Evolutionary conservation across 2,113 vertebrate genomes (phyloP), one percentile per base, ranked within the genome.

Genomic region (Acrocephalus kingi): DNA sequence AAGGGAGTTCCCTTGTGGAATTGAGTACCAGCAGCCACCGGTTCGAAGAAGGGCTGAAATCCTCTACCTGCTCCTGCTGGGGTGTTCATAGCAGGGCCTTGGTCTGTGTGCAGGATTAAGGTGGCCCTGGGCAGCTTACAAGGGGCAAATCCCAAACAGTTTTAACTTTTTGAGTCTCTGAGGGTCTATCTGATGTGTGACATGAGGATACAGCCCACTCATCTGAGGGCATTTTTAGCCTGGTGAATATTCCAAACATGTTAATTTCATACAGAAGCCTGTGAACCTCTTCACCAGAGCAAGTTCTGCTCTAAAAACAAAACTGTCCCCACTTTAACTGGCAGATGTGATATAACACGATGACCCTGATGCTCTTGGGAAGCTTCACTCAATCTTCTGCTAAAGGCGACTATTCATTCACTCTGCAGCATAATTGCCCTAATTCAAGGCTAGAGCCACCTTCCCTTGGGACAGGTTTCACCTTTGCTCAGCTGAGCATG

Each of bases 401-500:
- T 92, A 33, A 86, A 90, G 83, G 88, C 7, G 0, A 75, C 56
- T 76, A 0, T 77, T 89, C 90, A 56, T 74, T 86, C 87, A 67
- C 82, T 93, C 76, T 92, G 85, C 61, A 90, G 52, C 49, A 62
- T 87, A 94, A 93, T 35, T 93, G 90, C 45, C 76, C 85, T 89
- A 86, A 93, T 95, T 97, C 85, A 84, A 84, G 72, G 88, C 85
- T 90, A 54, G 41, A 86, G 56, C 46, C 75, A 89, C 96, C 68
- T 96, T 94, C 93, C 93, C 94, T 66, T 94, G 93, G 90, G 94
- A 82, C 76, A 96, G 49, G 73, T 95, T 97, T 96, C 95, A 96
- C 94, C 94, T 96, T 90, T 93, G 79, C 76, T 93, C 90, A 81
- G 83, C 58, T 93, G 76, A 87, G 83, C 66, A 49, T 54, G 83